Evolutionary conservation across 2,797 vertebrate species (phyloP).

Genomic region (Neopelma chrysocephalum): DNA sequence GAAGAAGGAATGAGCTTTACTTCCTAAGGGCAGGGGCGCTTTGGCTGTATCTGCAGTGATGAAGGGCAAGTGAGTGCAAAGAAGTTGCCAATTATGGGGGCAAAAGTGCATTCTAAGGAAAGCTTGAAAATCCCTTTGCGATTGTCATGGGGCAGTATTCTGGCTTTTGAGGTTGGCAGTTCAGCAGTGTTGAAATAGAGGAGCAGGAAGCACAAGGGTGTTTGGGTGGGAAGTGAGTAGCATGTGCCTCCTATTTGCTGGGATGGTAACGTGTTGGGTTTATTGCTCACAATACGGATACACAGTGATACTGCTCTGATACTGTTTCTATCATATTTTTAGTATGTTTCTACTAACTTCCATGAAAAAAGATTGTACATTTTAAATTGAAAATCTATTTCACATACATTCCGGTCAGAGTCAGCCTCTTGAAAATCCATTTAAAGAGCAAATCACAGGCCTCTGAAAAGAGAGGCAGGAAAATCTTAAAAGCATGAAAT

Average conservation of each 20-base stretch:
- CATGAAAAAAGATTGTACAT: not conserved
- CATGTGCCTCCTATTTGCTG: not conserved
- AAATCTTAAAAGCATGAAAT: constrained; percentile 49
- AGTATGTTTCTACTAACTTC: not conserved
- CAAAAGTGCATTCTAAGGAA: not conserved
- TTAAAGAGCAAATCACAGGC: not conserved
- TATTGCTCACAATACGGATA: not conserved
- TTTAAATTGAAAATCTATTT: not conserved
- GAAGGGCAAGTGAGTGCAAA: not conserved
- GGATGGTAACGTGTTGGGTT: not conserved
- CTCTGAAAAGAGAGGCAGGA: constrained; percentile 10
- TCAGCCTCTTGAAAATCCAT: constrained; percentile 36
- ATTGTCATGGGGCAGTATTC: not conserved
- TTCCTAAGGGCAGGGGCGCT: not conserved
- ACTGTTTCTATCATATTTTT: not conserved
- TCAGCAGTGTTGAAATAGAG: not conserved
- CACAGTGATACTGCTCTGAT: not conserved
- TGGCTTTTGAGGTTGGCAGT: not conserved
- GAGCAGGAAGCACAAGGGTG: not conserved
- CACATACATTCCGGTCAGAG: not conserved
- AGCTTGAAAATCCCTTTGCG: not conserved
- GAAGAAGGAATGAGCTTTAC: not conserved
- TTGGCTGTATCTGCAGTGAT: not conserved
- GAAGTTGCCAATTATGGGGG: not conserved
- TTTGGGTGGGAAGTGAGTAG: not conserved